Evolutionary conservation across 2,113 vertebrate genomes (phyloP), one percentile per base, ranked within the genome.

Genomic region (Glaucomys volans): DNA sequence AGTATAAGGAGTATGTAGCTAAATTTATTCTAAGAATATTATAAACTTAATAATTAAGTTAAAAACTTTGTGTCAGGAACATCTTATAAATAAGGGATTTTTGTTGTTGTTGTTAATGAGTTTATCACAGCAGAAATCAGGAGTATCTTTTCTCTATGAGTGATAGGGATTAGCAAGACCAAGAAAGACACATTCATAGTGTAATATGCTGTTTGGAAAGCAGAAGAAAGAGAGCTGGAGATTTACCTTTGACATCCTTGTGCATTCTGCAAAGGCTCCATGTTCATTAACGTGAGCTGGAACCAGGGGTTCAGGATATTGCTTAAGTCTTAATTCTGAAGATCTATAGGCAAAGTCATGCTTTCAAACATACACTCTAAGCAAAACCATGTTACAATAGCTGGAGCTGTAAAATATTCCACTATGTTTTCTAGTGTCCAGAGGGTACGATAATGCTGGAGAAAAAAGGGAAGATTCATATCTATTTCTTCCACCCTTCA

Each of bases 401-500:
- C 82, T 79, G 79, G 62, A 82, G 40, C 9, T 79, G 47, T 75
- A 94, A 95, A 80, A 95, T 37, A 90, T 75, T 87, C 30, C n/a
- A 47, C 69, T 71, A 1, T 40, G 54, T 90, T 94, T 95, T 69
- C 32, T 83, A 75, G 47, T 84, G 44, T 95, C 97, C 57, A 80
- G 13, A 90, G 94, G 83, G 64, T 90, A 64, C 71, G 87, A 72
- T 87, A 94, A 95, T 83, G 20, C 37, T 67, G 4, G 26, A 74
- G 52, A 80, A 44, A 57, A 57, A 42, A 74, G 52, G 71, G 28
- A 91, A 94, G 83, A 94, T 88, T 97, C 52, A 76, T 87, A 91
- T 97, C 95, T 95, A 96, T 97, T 96, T 92, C 40, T 72, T 40
- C 71, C 47, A 87, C 17, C 50, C 22, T 92, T 97, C 93, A 91